These are phyloP conservation scores for Bombus waltoni DNA, from an alignment of 1,140 invertebrate species.

Conservation along the genomic window DNA sequence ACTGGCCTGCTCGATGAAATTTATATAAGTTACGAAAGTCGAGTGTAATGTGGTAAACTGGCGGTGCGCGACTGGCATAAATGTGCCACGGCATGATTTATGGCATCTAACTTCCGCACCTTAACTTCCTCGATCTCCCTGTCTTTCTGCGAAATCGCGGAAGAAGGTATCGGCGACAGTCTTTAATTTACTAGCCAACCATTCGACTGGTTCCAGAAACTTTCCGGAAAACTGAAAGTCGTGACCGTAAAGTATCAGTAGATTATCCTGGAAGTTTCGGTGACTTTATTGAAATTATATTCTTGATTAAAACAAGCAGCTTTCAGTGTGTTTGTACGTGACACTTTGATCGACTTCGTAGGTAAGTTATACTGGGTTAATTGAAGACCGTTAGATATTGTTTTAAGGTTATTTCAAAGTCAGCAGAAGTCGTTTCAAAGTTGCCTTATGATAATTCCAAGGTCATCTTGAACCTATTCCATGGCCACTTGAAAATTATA, in stretches of 20 bases:
- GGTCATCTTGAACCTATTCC: not conserved
- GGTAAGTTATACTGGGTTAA: too few relatives aligned
- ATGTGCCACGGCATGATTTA: conserved; percentile 73
- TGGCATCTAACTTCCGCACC: conserved; percentile 62
- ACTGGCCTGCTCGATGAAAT: conserved; percentile 61
- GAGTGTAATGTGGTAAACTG: conserved; percentile 75
- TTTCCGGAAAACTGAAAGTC: not conserved
- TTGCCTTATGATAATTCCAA: not conserved
- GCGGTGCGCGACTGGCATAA: conserved; percentile 73
- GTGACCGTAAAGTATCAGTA: not conserved
- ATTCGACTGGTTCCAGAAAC: not conserved
- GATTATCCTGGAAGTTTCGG: not conserved
- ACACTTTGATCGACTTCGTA: too few relatives aligned
- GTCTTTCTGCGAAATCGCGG: conserved; percentile 3
- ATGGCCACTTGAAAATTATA: not conserved
- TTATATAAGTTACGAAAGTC: conserved; percentile 75
- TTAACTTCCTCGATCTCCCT: not conserved
- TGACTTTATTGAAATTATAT: not conserved
- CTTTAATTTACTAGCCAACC: not conserved
- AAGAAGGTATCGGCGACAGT: not conserved
- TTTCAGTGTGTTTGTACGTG: not conserved
- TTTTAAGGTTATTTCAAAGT: not conserved
- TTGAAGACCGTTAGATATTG: not conserved
- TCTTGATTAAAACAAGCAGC: not conserved
- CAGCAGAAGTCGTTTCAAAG: not conserved